Conservation (phyloP, 1,140 invertebrate genomes). For the Hypsibius dujardini region DNA sequence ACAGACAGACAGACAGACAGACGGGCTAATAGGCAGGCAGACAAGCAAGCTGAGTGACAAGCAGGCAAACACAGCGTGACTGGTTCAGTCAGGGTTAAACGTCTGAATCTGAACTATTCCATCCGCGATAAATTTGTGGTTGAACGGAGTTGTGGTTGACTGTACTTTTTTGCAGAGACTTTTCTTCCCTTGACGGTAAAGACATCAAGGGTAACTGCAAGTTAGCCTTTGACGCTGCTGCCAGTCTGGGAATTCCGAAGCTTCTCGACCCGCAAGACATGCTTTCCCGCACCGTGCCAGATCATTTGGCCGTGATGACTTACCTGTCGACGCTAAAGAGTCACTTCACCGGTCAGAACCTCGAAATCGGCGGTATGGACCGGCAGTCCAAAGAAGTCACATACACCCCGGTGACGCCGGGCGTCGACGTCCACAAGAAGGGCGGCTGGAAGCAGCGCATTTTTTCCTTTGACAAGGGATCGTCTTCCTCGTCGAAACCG, state of each 20-base stretch:
- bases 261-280: conserved; percentile 81
- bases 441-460: not conserved
- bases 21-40: no score
- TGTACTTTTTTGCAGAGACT: conserved; percentile 54
- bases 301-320: conserved; percentile 85
- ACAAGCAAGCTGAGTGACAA: no score
- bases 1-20: no score
- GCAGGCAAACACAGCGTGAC: no score
- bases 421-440: conserved; percentile 16
- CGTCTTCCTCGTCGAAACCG: no score
- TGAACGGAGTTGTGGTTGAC: no score
- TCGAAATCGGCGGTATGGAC: conserved; percentile 54
- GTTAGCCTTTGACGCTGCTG: conserved; percentile 69
- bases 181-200: conserved; percentile 57
- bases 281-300: conserved; percentile 67
- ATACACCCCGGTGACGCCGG: conserved; percentile 19
- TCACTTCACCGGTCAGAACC: conserved; percentile 62
- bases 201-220: conserved; percentile 76
- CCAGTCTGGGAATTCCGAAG: conserved; percentile 63
- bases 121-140: no score
- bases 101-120: no score
- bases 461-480: conserved; percentile 6
- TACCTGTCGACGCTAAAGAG: conserved; percentile 79
- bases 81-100: no score
- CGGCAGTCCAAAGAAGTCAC: conserved; percentile 44